A percentile compares a stretch with the other conserved stretches of the same genome.
These are phyloP conservation scores for Leuciscus waleckii DNA, from an alignment of 2,797 vertebrate genomes.

Conservation along the genomic window DNA sequence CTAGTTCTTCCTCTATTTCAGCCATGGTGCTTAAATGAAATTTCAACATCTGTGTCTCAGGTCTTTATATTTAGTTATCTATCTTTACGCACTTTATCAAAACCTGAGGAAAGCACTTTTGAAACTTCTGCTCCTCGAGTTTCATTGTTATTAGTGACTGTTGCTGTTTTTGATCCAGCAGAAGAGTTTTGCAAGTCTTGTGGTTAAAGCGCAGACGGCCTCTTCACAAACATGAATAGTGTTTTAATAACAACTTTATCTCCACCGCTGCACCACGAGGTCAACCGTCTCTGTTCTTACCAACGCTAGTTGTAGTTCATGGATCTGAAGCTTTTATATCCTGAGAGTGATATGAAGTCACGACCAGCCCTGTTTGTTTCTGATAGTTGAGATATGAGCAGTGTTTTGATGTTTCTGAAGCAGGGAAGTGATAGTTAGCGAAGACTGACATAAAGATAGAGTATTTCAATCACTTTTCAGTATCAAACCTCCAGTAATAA, in stretches of 20 bases:
- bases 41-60: neutral
- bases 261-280: neutral
- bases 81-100: neutral
- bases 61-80: neutral
- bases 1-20: neutral
- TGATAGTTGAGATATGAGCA: neutral
- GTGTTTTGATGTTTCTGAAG: neutral
- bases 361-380: neutral
- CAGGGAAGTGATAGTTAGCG: neutral
- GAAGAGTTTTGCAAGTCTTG: neutral
- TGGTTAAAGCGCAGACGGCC: neutral
- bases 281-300: neutral
- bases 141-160: constrained; percentile 8
- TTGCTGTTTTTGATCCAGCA: constrained; percentile 4
- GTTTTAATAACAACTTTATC: neutral
- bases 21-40: neutral
- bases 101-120: neutral
- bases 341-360: neutral
- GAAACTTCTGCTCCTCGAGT: neutral
- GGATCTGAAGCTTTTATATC: neutral
- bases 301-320: neutral
- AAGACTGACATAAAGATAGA: neutral
- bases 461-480: neutral
- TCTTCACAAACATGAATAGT: neutral
- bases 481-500: neutral